Evolutionary conservation across 2,113 vertebrate species (phyloP).

Genomic region (Piprites chloris): DNA sequence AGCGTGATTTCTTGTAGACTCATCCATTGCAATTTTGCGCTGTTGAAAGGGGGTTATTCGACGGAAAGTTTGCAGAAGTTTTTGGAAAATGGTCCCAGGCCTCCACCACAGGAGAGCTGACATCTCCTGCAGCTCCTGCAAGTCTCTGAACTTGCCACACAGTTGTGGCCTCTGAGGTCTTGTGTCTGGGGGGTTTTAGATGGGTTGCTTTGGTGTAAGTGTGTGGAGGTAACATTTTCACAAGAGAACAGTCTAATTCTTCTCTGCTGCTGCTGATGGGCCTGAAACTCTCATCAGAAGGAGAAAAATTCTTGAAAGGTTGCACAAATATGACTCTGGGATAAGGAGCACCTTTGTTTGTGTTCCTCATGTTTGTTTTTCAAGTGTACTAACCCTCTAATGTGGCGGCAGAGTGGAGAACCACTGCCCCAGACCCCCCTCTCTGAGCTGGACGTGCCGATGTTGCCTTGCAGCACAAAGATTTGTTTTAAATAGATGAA

Average conservation of each 20-base stretch:
- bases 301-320: not conserved
- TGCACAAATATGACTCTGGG: not conserved
- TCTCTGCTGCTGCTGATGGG: not conserved
- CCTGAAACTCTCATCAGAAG: not conserved
- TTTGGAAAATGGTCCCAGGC: not conserved
- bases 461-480: not conserved
- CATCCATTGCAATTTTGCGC: slow-evolving; percentile 71
- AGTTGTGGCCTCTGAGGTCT: not conserved
- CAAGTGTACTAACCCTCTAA: not conserved
- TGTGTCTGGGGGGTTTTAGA: not conserved
- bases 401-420: not conserved
- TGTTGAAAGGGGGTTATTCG: slow-evolving; percentile 67
- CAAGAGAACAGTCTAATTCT: slow-evolving; percentile 47
- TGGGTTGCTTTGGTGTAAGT: not conserved
- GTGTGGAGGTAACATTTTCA: slow-evolving; percentile 53
- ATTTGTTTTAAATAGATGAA: slow-evolving; percentile 2
- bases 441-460: not conserved
- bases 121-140: not conserved
- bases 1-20: slow-evolving; percentile 68
- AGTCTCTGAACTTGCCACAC: not conserved
- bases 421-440: not conserved
- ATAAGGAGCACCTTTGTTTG: not conserved
- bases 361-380: not conserved
- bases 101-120: not conserved
- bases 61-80: slow-evolving; percentile 32